Evolutionary conservation across 2,113 vertebrate genomes (phyloP), one percentile per base, ranked within the genome.

Genomic region (Chaenogobius annularis): DNA sequence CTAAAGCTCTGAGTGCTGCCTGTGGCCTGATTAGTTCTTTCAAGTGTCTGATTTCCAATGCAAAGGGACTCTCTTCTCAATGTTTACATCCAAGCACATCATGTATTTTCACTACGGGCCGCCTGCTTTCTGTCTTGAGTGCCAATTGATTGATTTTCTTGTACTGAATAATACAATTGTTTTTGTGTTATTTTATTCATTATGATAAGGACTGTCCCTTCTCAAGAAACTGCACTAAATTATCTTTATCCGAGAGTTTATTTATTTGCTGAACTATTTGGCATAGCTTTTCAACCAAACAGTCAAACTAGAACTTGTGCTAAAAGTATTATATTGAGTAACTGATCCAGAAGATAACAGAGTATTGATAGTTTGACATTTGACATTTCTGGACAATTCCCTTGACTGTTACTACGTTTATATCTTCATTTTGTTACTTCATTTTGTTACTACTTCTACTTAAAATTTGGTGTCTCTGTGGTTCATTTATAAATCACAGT

Each of bases 41-140:
- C 35, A 68, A 83, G 72, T 68, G 58, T 4, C 48, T 80, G 68
- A 50, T 72, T 80, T 75, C 55, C 48, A 70, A 46, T 75, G 64
- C 50, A 59, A 75, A 70, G 66, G 20, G 63, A 73, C 58, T 43
- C 62, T 40, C 23, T 65, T 23, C 75, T 50, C 5, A 7, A 6
- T 50, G 63, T 70, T 83, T 77, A 52, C 37, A 67, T 40, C 54
- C 14, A 46, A 73, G 62, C 8, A 55, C 66, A 68, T 62, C n/a
- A 66, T 56, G 19, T 50, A 22, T 73, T 75, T 66, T 40, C 20
- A 46, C 67, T 62, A 59, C 56, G 68, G 35, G 31, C 59, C 68
- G 17, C 65, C 37, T 58, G 20, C 66, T 59, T 74, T 50, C 70
- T 10, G 17, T 7, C 58, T 31, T 26, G 2, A 44, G 40, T n/a